phyloP scores from a whole-genome alignment of 1,140 invertebrate species.

The Meteorus sp. region DNA sequence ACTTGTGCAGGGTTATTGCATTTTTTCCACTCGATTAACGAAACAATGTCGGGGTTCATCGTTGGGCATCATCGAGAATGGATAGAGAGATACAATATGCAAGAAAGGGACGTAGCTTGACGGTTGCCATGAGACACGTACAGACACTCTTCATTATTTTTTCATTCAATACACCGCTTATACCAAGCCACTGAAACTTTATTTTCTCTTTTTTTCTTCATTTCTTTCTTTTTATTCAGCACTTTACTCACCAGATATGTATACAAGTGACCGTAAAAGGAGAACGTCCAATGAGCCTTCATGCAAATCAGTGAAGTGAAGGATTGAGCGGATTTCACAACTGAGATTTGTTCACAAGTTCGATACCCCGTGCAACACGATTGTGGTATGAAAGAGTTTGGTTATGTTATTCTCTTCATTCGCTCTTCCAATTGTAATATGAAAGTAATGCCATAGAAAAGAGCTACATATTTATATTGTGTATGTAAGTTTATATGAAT shows the following conservation, averaged over 20 bases:
- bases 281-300: background rate
- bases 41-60: constrained; percentile 33
- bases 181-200: too few relatives aligned
- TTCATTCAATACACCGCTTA: too few relatives aligned
- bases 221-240: background rate
- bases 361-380: constrained; percentile 27
- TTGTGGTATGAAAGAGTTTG: constrained; percentile 14
- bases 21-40: constrained; percentile 41
- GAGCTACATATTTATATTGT: too few relatives aligned
- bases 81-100: background rate
- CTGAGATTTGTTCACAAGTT: background rate
- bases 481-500: too few relatives aligned
- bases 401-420: background rate
- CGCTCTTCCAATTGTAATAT: background rate
- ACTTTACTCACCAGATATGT: too few relatives aligned
- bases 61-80: too few relatives aligned
- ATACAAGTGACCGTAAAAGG: background rate
- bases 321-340: too few relatives aligned
- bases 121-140: constrained; percentile 9
- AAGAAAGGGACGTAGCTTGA: background rate
- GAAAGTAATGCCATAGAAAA: background rate
- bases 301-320: too few relatives aligned
- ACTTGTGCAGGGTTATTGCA: constrained; percentile 31
- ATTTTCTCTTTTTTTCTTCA: constrained; percentile 1
- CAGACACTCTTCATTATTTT: too few relatives aligned